Conservation (phyloP, 1,140 invertebrate genomes). For the Drosophila quadrilineata region DNA sequence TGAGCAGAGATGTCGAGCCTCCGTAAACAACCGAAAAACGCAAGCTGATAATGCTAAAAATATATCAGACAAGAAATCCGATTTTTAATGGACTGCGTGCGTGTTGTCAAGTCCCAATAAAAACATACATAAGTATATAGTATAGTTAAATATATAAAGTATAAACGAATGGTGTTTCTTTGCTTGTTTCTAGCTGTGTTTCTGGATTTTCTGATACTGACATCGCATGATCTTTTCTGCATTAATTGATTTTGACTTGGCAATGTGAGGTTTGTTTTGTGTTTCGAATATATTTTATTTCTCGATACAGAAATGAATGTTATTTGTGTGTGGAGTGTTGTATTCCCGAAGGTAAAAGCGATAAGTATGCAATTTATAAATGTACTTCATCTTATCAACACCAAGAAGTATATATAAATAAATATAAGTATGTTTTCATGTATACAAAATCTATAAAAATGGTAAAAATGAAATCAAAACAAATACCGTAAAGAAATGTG, state of each 20-base stretch:
- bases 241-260: conserved; percentile 32
- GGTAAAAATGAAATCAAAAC: not conserved
- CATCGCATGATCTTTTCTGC: conserved; percentile 22
- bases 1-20: conserved; percentile 56
- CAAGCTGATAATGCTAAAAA: conserved; percentile 75
- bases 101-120: conserved; percentile 21
- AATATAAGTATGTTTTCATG: no score
- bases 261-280: no score
- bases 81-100: conserved; percentile 34
- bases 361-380: conserved; percentile 23
- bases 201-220: conserved; percentile 21
- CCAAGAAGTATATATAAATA: not conserved
- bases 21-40: conserved; percentile 48
- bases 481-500: conserved; percentile 1
- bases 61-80: conserved; percentile 56
- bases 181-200: conserved; percentile 28
- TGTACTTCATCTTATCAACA: conserved; percentile 1
- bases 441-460: no score
- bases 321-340: not conserved
- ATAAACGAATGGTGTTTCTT: conserved; percentile 3
- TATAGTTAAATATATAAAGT: not conserved
- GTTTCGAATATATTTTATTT: no score
- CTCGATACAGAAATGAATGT: no score
- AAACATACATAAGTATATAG: conserved; percentile 22
- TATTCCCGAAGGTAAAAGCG: conserved; percentile 20